Percentiles rank a stretch among this genome's conserved stretches.
Evolutionary conservation across 53 echinoderm and acorn worm genomes (phyloP).

Genomic region (Antedon mediterranea): DNA sequence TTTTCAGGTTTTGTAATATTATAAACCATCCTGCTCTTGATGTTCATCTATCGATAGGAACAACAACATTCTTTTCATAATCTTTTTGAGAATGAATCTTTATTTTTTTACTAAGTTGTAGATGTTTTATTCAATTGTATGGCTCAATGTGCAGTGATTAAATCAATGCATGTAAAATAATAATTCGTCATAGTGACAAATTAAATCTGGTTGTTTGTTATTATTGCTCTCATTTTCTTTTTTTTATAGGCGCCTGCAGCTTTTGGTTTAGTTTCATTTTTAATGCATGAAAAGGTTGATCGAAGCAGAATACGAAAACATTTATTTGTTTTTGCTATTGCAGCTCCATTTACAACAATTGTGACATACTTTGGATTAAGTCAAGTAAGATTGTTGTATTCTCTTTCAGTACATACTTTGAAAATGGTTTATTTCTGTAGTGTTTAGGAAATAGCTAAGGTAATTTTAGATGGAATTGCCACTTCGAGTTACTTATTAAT

Average conservation of each 20-base stretch:
- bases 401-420: too few species aligned
- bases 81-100: not conserved
- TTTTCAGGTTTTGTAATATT: conserved; percentile 8
- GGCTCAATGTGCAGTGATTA: too few species aligned
- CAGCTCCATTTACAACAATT: conserved; percentile 78
- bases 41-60: conserved; percentile 26
- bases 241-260: conserved; percentile 82
- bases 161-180: too few species aligned
- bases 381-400: conserved; percentile 55
- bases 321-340: conserved; percentile 73
- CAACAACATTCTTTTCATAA: conserved; percentile 12
- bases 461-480: too few species aligned
- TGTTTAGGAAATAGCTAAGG: too few species aligned
- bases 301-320: conserved; percentile 89
- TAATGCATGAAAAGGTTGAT: conserved; percentile 94
- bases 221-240: too few species aligned
- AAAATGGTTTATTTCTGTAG: too few species aligned
- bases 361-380: conserved; percentile 83
- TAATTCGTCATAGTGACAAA: too few species aligned
- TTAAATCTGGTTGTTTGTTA: too few species aligned
- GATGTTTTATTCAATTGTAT: too few species aligned
- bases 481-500: too few species aligned
- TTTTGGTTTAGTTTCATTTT: conserved; percentile 92
- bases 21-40: conserved; percentile 14
- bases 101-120: too few species aligned